Evolutionary conservation across 1,140 invertebrate genomes (phyloP).

Genomic region (Drosophila rhopaloa): DNA sequence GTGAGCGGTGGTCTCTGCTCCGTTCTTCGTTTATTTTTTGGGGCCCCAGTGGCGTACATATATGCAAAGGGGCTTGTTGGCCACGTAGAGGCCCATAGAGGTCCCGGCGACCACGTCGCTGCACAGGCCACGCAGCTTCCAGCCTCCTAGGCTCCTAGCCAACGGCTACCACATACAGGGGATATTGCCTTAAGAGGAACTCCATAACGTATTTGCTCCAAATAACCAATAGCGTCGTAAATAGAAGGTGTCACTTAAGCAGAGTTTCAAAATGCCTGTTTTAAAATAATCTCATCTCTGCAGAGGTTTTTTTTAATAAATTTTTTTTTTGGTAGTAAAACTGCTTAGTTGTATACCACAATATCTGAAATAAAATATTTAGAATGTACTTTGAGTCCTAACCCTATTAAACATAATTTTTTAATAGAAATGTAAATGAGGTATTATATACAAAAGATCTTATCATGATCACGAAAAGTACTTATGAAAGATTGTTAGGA

Average conservation of each 20-base stretch:
- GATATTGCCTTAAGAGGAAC: background rate
- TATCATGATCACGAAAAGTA: too few species aligned
- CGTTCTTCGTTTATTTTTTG: slow-evolving; percentile 24
- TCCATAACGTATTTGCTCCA: too few species aligned
- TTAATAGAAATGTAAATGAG: too few species aligned
- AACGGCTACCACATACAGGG: slow-evolving; percentile 35
- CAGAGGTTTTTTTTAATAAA: too few species aligned
- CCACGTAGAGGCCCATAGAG: slow-evolving; percentile 45
- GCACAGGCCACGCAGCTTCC: slow-evolving; percentile 25
- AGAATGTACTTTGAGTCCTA: too few species aligned
- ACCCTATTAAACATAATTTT: too few species aligned
- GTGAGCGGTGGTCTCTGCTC: slow-evolving; percentile 50
- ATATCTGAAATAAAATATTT: too few species aligned
- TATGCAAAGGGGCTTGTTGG: slow-evolving; percentile 71
- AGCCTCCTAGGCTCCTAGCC: slow-evolving; percentile 20
- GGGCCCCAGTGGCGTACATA: slow-evolving; percentile 55
- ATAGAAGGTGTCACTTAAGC: background rate
- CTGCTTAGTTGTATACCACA: too few species aligned
- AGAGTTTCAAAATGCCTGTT: background rate
- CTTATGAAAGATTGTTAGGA: too few species aligned
- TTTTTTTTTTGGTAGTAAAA: too few species aligned
- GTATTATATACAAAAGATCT: too few species aligned
- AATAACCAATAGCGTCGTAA: too few species aligned
- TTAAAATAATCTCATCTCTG: background rate
- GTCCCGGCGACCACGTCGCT: slow-evolving; percentile 51